These are phyloP conservation scores for Mareca strepera DNA, from an alignment of 2,797 vertebrate species.

Conservation along the genomic window DNA sequence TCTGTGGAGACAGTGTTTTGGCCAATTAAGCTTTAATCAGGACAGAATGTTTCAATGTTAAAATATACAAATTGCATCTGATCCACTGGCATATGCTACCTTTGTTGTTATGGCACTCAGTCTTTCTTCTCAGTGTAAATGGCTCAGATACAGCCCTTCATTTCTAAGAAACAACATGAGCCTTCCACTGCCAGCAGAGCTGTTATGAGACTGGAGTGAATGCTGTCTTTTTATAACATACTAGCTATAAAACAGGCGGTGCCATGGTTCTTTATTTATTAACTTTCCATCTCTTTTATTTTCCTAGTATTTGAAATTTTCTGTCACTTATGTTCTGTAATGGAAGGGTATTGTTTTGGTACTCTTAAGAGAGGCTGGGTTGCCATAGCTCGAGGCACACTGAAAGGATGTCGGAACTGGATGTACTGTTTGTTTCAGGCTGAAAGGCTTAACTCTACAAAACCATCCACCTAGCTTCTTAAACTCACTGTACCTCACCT, in stretches of 20 bases:
- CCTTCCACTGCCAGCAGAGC: neutral
- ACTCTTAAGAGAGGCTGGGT: neutral
- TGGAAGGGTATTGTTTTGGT: neutral
- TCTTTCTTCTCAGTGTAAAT: neutral
- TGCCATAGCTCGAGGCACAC: neutral
- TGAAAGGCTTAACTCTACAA: neutral
- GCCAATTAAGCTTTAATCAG: constrained; percentile 72
- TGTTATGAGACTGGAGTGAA: neutral
- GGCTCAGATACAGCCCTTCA: neutral
- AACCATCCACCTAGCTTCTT: neutral
- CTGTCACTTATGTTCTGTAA: neutral
- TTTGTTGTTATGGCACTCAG: neutral
- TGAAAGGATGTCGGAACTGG: neutral
- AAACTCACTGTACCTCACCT: neutral
- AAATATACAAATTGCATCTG: constrained; percentile 65
- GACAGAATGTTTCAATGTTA: constrained; percentile 66
- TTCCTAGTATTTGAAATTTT: neutral
- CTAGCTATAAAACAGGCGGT: neutral
- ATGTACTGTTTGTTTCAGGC: neutral
- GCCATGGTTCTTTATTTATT: neutral
- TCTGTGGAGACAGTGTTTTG: constrained; percentile 57
- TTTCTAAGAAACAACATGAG: neutral
- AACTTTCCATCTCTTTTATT: neutral
- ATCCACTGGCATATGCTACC: constrained; percentile 37
- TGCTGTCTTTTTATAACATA: neutral